Evolutionary conservation across 2,797 vertebrate species (phyloP).

Genomic region (Leptodon cayanensis): DNA sequence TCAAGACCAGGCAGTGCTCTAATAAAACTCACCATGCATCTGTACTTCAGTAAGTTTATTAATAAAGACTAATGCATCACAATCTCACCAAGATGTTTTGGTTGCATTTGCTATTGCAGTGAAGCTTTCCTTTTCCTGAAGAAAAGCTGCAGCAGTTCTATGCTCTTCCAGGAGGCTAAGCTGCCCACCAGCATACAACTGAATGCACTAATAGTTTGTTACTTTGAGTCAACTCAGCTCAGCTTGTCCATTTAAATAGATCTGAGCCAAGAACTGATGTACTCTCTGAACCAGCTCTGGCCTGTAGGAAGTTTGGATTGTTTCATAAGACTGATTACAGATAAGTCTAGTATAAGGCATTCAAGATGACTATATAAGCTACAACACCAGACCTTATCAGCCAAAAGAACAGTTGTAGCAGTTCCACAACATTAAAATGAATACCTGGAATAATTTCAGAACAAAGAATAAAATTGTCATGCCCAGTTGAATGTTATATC

Average conservation of each 20-base stretch:
- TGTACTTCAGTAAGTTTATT: neutral
- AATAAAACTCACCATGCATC: neutral
- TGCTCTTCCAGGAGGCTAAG: neutral
- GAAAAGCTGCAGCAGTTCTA: neutral
- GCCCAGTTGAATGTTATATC: rapidly evolving
- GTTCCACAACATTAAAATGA: neutral
- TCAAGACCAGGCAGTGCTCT: neutral
- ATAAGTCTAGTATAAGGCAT: neutral
- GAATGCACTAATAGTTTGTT: rapidly evolving
- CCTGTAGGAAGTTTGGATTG: rapidly evolving
- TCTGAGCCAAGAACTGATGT: neutral
- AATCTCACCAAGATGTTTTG: neutral
- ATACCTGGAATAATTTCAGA: neutral
- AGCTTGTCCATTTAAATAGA: too few species aligned
- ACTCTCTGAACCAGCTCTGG: neutral
- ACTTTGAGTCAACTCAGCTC: neutral
- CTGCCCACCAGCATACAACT: neutral
- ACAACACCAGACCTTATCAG: neutral
- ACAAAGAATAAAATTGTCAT: neutral
- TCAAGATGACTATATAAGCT: neutral
- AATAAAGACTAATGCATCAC: neutral
- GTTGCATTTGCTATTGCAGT: neutral
- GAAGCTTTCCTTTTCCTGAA: neutral
- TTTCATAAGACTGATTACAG: neutral
- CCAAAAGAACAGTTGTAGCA: neutral